Base-by-base conservation (phyloP, 1,140 invertebrate genomes). In the Dendroctonus ponderosae region DNA sequence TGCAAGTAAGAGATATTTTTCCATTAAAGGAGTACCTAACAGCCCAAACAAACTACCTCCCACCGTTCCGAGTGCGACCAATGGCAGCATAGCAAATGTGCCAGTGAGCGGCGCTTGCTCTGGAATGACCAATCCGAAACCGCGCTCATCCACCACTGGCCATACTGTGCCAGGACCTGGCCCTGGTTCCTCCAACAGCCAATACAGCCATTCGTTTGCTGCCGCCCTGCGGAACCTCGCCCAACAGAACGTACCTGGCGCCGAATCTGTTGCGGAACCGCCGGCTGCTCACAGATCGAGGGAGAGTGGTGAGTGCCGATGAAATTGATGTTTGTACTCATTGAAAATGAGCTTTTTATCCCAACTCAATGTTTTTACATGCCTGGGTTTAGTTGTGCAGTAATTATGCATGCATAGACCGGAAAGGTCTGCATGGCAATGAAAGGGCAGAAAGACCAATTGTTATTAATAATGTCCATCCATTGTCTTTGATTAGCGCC, bases 141-240 rank as follows among this genome's bases (percentile, higher is more conserved):
- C 75, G 38, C 66, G 76, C 41, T 42, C 63, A 4, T 67, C 71
- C 7, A 15, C 62, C 62, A 8, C 51, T 3, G 60, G 66, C 42
- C 72, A 73, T 59, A 52, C 67, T 2, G 63, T 73, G n/a, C 68
- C 72, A 7, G 68, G 70, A 52, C 26, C 26, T 3, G 26, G 26
- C 26, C 70, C 66, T 6, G 43, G 52, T 46, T 42, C 42, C 12
- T 37, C 60, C 39, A 43, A 9, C 48, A 44, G 49, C n/a, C 64
- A 66, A 38, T 66, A 66, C 57, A 76, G 57, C 49, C 74, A 76
- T 64, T 79, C 87, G 38, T 93, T 92, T 80, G 90, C 91, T 26
- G 90, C 91, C 5, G 90, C 90, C 5, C 79, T 93, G 58, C 82
- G 91, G 61, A 91, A 90, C 76, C 80, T 93, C 63, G 91, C 91